These are phyloP conservation scores for Trematomus loennbergii DNA, from an alignment of 2,113 vertebrate species.

Conservation along the genomic window DNA sequence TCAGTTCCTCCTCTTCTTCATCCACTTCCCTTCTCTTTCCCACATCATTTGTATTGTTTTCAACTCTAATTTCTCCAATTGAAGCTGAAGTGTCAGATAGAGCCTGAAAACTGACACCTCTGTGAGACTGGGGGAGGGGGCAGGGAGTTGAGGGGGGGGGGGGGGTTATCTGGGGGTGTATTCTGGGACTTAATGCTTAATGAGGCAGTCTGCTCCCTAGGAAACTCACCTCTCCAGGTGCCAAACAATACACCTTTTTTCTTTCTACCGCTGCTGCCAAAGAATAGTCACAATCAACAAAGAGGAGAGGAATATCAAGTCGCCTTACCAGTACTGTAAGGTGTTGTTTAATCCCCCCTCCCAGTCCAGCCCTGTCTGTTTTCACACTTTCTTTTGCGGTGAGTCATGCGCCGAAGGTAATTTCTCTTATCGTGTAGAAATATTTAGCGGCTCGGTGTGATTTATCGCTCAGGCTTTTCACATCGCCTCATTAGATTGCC, in stretches of 20 bases:
- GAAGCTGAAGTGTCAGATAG: constrained; percentile 21
- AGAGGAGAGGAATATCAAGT: constrained; percentile 21
- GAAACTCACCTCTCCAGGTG: constrained; percentile 74
- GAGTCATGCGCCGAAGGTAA: constrained; percentile 52
- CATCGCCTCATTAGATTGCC: constrained; percentile 40
- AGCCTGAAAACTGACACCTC: constrained; percentile 78
- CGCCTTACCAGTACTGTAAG: constrained; percentile 19
- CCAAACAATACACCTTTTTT: constrained; percentile 61
- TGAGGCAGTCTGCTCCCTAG: constrained; percentile 67
- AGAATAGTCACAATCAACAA: constrained; percentile 43
- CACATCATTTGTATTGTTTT: neutral
- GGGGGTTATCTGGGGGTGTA: constrained; percentile 18
- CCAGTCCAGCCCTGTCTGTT: constrained; percentile 26
- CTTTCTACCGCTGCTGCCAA: constrained; percentile 20
- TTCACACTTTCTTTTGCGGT: constrained; percentile 43
- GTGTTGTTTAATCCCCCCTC: constrained; percentile 29
- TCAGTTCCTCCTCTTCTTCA: constrained; percentile 1
- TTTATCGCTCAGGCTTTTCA: constrained; percentile 34
- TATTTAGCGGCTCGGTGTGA: constrained; percentile 44
- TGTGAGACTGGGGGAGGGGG: constrained; percentile 46
- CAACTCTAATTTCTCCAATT: constrained; percentile 8
- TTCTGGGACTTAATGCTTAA: constrained; percentile 62
- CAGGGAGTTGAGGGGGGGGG: constrained; percentile 11
- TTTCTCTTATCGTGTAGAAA: constrained; percentile 39
- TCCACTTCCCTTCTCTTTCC: neutral